A percentile compares a stretch with the other conserved stretches of the same genome.
Evolutionary conservation across 2,888 invertebrate species (phyloP).

Genomic region (Temnothorax unifasciatus): DNA sequence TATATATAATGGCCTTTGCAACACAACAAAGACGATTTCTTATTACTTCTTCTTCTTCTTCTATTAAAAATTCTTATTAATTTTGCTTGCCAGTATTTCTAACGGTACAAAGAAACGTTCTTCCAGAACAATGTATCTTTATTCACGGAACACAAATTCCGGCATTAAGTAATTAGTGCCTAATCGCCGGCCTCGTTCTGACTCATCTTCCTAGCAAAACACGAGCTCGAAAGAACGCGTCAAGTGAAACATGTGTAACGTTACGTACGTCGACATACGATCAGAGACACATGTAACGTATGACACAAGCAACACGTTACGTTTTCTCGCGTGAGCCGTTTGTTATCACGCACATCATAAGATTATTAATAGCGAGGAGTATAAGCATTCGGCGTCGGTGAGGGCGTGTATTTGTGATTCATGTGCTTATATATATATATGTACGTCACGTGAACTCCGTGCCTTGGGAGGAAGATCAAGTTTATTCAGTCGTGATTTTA

Average conservation of each 20-base stretch:
- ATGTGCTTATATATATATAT: neutral
- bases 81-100: neutral
- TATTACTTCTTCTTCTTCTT: neutral
- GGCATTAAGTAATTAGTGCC: conserved; percentile 12
- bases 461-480: neutral
- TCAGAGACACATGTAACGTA: neutral
- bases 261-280: conserved; percentile 14
- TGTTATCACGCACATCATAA: conserved; percentile 40
- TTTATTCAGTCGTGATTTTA: neutral
- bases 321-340: conserved; percentile 21
- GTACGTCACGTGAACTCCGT: neutral
- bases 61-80: neutral
- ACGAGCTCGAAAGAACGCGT: neutral
- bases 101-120: neutral
- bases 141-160: neutral
- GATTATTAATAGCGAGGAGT: conserved; percentile 43
- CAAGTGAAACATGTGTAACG: neutral
- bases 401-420: conserved; percentile 27
- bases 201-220: conserved; percentile 12
- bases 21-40: neutral
- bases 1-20: neutral
- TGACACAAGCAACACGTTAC: conserved; percentile 19
- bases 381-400: conserved; percentile 9
- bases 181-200: conserved; percentile 1
- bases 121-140: neutral